Base-by-base conservation (phyloP, 1,140 invertebrate species). In the Galleria mellonella region DNA sequence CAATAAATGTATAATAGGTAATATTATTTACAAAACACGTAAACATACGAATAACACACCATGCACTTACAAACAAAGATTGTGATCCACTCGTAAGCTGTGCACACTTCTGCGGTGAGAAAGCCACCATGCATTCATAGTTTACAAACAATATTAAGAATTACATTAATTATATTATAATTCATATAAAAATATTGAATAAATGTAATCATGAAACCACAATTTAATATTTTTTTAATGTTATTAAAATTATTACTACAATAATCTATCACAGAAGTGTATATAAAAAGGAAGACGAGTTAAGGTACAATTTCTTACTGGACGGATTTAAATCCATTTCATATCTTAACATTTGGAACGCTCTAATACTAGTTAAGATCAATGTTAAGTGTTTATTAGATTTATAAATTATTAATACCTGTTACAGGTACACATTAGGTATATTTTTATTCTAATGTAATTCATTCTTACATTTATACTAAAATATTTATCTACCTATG, bases 11-110 rank as follows among this genome's bases (percentile, higher is more conserved):
- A 65, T 77, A 61, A 67, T 68, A 23, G 17, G 17, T 23, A 64
- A 74, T 73, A 78, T 82, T 83, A 84, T 83, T 83, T 84, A 84
- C 76, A 83, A 81, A 59, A 75, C 66, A 72, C 58, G 70, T 47
- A 70, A 43, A 58, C 12, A 74, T 58, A 70, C 60, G 66, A 79
- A 72, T 72, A 81, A 74, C 77, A 84, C 81, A 83, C 81, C 82
- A 85, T 85, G 82, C 82, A 85, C 77, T 79, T 76, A 78, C 67
- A 72, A 55, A 79, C 52, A 66, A 59, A 74, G 57, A 62, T 63
- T 58, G 69, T 66, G 28, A 72, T 72, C 49, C 64, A 64, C 53
- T 64, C 59, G 43, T 61, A 84, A 84, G 78, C 76, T 72, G 72
- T 78, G 74, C 71, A 78, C 54, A 62, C 62, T 64, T 66, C 62